Evolutionary conservation across 2,113 vertebrate species (phyloP).

Genomic region (Poecile atricapillus): DNA sequence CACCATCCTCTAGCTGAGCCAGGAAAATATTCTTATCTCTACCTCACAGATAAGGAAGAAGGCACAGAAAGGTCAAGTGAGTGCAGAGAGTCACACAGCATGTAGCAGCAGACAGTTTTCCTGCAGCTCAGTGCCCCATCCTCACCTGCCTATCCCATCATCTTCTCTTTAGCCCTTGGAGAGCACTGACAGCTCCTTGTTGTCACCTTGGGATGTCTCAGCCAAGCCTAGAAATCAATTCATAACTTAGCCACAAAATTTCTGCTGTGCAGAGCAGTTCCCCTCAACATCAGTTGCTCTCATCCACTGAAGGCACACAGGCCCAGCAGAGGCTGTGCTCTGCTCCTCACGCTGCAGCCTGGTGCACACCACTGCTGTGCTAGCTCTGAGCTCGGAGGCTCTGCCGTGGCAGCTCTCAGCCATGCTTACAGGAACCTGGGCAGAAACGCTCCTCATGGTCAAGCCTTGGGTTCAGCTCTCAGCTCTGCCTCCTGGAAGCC

Average conservation of each 20-base stretch:
- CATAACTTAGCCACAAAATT: not conserved
- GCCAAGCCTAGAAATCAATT: not conserved
- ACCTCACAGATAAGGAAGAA: not conserved
- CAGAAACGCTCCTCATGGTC: fast-evolving
- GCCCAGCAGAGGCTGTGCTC: not conserved
- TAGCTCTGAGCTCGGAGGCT: not conserved
- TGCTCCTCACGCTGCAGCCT: not conserved
- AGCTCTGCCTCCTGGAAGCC: not conserved
- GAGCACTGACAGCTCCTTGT: not conserved
- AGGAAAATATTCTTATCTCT: not conserved
- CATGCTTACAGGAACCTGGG: not conserved
- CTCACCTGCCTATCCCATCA: not conserved
- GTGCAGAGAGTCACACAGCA: not conserved
- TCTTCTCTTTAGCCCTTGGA: not conserved
- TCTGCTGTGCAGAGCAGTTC: not conserved
- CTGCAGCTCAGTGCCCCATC: not conserved
- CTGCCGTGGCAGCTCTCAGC: not conserved
- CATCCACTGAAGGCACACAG: fast-evolving
- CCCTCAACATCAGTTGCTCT: not conserved
- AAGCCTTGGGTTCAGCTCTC: not conserved
- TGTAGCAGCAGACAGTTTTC: not conserved
- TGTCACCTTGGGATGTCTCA: not conserved
- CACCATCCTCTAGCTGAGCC: not conserved
- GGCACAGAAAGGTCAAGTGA: not conserved
- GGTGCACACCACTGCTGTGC: fast-evolving